A percentile compares a stretch with the other conserved stretches of the same genome.
Conservation (phyloP, 2,797 vertebrate genomes). For the Buceros bicornis region DNA sequence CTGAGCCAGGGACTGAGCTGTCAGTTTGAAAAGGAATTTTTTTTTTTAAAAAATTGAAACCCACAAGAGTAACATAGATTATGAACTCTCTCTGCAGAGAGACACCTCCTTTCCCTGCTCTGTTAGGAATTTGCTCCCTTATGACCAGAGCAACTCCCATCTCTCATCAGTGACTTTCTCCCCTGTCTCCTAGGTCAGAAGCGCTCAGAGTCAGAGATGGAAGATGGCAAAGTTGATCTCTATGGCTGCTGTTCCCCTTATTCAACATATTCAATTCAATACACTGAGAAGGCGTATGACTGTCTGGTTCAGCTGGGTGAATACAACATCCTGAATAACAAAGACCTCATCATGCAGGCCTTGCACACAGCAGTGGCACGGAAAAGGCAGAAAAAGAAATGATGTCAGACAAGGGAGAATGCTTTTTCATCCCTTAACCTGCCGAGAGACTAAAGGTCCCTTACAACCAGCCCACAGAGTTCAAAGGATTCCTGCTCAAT, state of each 20-base stretch:
- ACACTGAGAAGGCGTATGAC: constrained; percentile 78
- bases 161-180: neutral
- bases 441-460: neutral
- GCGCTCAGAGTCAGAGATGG: constrained; percentile 80
- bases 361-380: constrained; percentile 74
- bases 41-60: neutral
- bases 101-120: neutral
- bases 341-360: constrained; percentile 74
- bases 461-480: neutral
- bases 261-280: constrained; percentile 83
- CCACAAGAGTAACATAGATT: neutral
- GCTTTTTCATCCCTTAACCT: neutral
- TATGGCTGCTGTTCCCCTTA: constrained; percentile 80
- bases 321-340: constrained; percentile 87
- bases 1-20: neutral
- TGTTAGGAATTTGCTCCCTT: neutral
- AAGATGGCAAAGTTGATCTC: constrained; percentile 84
- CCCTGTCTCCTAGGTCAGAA: constrained; percentile 63
- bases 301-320: constrained; percentile 79
- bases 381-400: constrained; percentile 66
- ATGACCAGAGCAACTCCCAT: neutral
- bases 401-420: neutral
- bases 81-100: neutral
- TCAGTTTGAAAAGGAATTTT: neutral
- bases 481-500: neutral